A percentile compares a stretch with the other conserved stretches of the same genome.
phyloP scores from a whole-genome alignment of 2,797 vertebrate genomes.

The Pseudomugil gertrudae region DNA sequence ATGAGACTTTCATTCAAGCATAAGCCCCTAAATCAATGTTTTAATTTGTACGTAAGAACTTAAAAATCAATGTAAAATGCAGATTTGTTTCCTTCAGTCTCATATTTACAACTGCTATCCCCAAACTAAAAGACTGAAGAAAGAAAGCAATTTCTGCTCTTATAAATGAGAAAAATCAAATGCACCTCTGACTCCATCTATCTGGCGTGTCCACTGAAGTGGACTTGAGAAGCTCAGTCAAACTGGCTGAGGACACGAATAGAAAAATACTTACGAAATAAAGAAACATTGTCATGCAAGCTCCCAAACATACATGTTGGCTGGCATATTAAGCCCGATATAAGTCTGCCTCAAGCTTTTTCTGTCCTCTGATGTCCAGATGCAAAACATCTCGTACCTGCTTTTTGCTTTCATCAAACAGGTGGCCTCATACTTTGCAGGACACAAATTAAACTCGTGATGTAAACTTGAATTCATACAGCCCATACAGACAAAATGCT shows the following conservation, averaged over 20 bases:
- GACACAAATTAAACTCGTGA: not conserved
- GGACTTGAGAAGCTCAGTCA: constrained; percentile 57
- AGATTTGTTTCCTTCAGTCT: constrained; percentile 37
- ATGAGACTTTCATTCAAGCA: constrained; percentile 31
- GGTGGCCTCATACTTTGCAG: not conserved
- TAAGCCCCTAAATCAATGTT: constrained; percentile 28
- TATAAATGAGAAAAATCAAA: constrained; percentile 19
- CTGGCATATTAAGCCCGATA: constrained; percentile 45
- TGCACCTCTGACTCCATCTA: constrained; percentile 23
- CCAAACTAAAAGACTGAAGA: constrained; percentile 65
- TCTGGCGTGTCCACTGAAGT: constrained; percentile 23
- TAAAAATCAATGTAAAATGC: constrained; percentile 39
- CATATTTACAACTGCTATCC: constrained; percentile 75
- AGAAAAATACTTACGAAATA: not conserved
- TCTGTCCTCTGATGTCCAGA: constrained; percentile 54
- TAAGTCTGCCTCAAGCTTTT: constrained; percentile 41
- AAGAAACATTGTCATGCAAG: constrained; percentile 41
- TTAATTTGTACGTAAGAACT: constrained; percentile 43
- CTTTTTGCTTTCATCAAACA: not conserved
- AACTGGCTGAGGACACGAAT: constrained; percentile 59
- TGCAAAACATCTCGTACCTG: constrained; percentile 35
- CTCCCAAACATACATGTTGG: constrained; percentile 62
- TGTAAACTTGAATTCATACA: not conserved
- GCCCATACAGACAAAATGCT: not conserved
- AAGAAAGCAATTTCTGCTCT: constrained; percentile 17